Conservation (phyloP, 2,113 vertebrate species). For the Leptosomus discolor region DNA sequence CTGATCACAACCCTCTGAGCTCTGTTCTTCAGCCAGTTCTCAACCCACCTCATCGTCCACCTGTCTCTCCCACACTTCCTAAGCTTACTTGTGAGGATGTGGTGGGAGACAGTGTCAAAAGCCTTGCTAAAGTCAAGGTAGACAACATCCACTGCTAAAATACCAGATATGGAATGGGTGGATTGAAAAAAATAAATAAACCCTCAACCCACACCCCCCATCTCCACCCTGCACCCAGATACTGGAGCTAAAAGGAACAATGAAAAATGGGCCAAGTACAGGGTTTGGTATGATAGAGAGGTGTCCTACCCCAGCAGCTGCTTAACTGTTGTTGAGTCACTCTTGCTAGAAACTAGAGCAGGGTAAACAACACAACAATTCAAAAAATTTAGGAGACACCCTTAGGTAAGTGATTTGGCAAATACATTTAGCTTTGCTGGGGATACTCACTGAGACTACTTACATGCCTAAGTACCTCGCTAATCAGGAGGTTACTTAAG, state of each 20-base stretch:
- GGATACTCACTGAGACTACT: constrained; percentile 31
- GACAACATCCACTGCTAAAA: too few species aligned
- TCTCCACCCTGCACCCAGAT: not conserved
- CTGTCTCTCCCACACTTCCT: too few species aligned
- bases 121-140: too few species aligned
- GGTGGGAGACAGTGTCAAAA: too few species aligned
- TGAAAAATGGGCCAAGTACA: not conserved
- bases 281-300: not conserved
- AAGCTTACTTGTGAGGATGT: too few species aligned
- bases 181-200: not conserved
- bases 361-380: constrained; percentile 64
- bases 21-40: too few species aligned
- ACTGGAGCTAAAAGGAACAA: not conserved
- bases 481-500: constrained; percentile 42
- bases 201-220: not conserved
- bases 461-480: constrained; percentile 36
- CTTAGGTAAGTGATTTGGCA: constrained; percentile 64
- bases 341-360: constrained; percentile 48
- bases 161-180: not conserved
- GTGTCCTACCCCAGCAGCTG: not conserved
- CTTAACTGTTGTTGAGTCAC: constrained; percentile 41
- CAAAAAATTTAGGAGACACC: constrained; percentile 62
- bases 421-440: constrained; percentile 46
- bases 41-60: too few species aligned
- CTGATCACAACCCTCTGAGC: too few species aligned